phyloP scores from a whole-genome alignment of 1,140 invertebrate genomes.

The Teleopsis dalmanni region DNA sequence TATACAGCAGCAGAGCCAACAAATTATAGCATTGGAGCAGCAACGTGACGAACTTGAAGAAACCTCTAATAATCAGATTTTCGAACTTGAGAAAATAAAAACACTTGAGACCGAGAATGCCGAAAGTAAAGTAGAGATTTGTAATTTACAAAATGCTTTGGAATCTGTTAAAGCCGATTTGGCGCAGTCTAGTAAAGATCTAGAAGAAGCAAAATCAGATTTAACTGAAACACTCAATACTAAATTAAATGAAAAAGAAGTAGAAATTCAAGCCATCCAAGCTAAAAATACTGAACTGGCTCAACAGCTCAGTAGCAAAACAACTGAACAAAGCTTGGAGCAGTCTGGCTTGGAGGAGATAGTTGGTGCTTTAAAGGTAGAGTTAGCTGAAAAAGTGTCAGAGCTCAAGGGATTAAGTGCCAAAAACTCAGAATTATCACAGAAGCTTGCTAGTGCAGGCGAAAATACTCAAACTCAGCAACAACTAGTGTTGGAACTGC shows the following conservation, averaged over 20 bases:
- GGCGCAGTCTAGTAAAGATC: constrained; percentile 17
- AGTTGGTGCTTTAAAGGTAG: constrained; percentile 18
- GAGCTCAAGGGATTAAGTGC: background rate
- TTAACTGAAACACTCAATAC: constrained; percentile 15
- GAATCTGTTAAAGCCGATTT: constrained; percentile 27
- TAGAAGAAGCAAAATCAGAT: constrained; percentile 15
- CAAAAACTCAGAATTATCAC: constrained; percentile 6
- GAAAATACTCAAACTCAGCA: background rate
- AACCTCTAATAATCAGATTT: constrained; percentile 34
- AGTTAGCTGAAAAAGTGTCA: constrained; percentile 13
- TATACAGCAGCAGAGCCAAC: constrained; percentile 25
- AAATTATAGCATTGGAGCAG: constrained; percentile 26
- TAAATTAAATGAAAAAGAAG: constrained; percentile 10
- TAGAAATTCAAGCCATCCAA: constrained; percentile 4
- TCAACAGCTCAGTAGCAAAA: constrained; percentile 11
- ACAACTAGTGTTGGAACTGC: constrained; percentile 14
- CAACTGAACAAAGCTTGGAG: constrained; percentile 10
- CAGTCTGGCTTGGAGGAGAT: constrained; percentile 22
- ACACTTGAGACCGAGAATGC: constrained; percentile 30
- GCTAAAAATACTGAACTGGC: constrained; percentile 9
- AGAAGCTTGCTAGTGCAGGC: constrained; percentile 21
- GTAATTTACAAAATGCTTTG: constrained; percentile 29
- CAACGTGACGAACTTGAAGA: constrained; percentile 37
- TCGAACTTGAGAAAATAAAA: constrained; percentile 35
- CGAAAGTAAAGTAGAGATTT: constrained; percentile 32